Percentiles rank a stretch among this genome's conserved stretches.
Evolutionary conservation across 2,888 invertebrate genomes (phyloP).

Genomic region (Himalopsyche japonica): DNA sequence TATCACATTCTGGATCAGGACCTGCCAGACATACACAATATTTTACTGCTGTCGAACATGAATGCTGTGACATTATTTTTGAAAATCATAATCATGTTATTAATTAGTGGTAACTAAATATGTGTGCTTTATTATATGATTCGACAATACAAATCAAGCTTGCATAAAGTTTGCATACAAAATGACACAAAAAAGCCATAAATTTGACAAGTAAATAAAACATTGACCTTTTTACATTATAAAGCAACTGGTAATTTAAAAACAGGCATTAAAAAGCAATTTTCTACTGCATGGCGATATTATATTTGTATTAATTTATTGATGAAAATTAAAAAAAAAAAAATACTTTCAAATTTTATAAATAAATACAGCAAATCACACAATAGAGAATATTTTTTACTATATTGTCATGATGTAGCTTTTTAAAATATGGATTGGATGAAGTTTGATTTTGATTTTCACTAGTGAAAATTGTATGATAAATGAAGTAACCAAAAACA

Average conservation of each 20-base stretch:
- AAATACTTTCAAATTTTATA: no score
- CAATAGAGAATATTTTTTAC: no score
- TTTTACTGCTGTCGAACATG: no score
- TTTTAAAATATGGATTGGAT: no score
- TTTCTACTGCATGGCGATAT: background rate
- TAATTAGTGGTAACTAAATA: background rate
- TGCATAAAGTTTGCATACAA: background rate
- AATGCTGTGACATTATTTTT: no score
- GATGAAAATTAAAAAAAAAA: no score
- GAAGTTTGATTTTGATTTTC: no score
- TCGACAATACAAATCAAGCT: background rate
- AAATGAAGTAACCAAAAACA: no score
- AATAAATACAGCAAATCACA: no score
- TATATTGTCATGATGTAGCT: no score
- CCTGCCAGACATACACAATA: conserved; percentile 52
- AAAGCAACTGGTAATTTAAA: background rate
- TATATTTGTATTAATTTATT: background rate
- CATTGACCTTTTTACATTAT: background rate
- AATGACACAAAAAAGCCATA: background rate
- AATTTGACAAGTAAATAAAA: background rate
- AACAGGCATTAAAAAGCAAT: background rate
- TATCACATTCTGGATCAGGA: conserved; percentile 87
- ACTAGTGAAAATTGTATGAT: no score
- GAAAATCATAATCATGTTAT: background rate
- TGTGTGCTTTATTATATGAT: background rate